Evolutionary conservation across 2,888 invertebrate species (phyloP), one percentile per base, ranked within the genome.

Genomic region (Sicus ferrugineus): DNA sequence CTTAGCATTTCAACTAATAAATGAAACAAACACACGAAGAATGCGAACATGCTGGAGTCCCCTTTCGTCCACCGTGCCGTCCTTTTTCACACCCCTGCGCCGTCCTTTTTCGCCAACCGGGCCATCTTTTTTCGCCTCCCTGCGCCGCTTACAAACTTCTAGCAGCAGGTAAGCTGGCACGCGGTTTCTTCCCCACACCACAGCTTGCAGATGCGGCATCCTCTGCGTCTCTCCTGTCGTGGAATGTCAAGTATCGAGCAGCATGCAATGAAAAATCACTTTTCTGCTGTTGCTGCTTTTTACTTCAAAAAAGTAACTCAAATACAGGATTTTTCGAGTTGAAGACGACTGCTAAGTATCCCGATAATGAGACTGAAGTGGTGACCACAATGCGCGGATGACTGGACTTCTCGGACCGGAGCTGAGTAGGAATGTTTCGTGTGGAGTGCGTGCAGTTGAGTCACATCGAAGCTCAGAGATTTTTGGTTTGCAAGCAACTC

Each of bases 281-380:
- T 58, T 64, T 19, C 52, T 30, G 30, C 21, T 34, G 14, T 34
- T n/a, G n/a, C n/a, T n/a, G 34, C 54, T 54, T 26, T 14, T 28
- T 54, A 26, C 42, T 7, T 14, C 28, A 14, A 21, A 9, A 38
- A n/a, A 38, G 65, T 23, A 26, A 50, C 23, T 30, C 23, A 50
- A 21, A 52, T 21, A 52, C 52, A 50, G 34, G 64, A 50, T 34
- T 21, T 50, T 64, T 9, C 65, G 23, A 21, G 46, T 21, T 28
- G 23, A 46, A 59, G 58, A 58, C 58, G 58, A 31, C 67, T 67
- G 48, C 59, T 67, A 67, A 67, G 67, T 67, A 67, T 67, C 67
- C n/a, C 67, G 59, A 67, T 67, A 67, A 67, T 67, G 67, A 67
- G 67, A 59, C 42, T 59, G 46, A 48, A 59, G 59, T 59, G 30